Percentiles rank a stretch among this genome's conserved stretches.
phyloP scores from a whole-genome alignment of 1,140 invertebrate species.

The Pseudomyrmex sp. region DNA sequence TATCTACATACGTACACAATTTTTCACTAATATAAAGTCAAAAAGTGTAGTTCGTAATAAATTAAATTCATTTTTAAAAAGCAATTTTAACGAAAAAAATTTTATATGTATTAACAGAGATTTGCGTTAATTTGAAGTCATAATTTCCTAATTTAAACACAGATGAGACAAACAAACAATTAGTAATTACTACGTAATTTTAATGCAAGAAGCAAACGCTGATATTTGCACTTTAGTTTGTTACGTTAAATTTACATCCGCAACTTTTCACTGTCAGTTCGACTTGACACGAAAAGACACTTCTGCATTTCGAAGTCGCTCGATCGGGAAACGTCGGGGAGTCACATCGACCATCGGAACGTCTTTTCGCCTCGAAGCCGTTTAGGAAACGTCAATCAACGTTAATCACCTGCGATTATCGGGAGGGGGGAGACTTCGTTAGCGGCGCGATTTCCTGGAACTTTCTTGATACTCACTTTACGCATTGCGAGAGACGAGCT shows the following conservation, averaged over 20 bases:
- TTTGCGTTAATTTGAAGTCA: too few relatives aligned
- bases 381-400: slow-evolving; percentile 60
- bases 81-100: background rate
- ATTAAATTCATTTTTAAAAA: background rate
- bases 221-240: background rate
- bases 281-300: slow-evolving; percentile 30
- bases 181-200: background rate
- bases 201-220: background rate
- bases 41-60: slow-evolving; percentile 1
- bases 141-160: too few relatives aligned
- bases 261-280: slow-evolving; percentile 14
- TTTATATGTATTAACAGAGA: too few relatives aligned
- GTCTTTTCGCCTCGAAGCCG: slow-evolving; percentile 20
- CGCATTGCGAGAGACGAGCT: background rate
- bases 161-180: too few relatives aligned
- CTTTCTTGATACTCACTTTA: slow-evolving; percentile 5
- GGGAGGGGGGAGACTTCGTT: background rate
- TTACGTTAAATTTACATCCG: slow-evolving; percentile 34
- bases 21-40: background rate
- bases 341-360: slow-evolving; percentile 19
- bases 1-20: background rate
- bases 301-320: slow-evolving; percentile 27
- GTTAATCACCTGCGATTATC: slow-evolving; percentile 52
- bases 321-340: slow-evolving; percentile 28
- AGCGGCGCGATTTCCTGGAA: slow-evolving; percentile 25